These are phyloP conservation scores for Etheostoma perlongum DNA, from an alignment of 2,797 vertebrate genomes.

Conservation along the genomic window DNA sequence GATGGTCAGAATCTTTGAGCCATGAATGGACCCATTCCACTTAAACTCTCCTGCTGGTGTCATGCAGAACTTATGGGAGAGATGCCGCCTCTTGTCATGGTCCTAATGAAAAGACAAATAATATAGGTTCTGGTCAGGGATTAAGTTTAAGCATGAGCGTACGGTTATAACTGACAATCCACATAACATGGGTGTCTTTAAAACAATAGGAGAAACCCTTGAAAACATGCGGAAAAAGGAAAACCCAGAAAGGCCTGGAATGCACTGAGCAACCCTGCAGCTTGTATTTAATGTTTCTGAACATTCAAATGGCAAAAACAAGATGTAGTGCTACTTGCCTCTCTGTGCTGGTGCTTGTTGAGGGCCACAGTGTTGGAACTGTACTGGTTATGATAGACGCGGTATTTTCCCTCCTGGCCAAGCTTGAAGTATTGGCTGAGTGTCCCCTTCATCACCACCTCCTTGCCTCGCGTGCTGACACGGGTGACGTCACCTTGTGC, in stretches of 20 bases:
- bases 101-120: slow-evolving; percentile 83
- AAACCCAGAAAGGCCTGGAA: neutral
- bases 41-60: slow-evolving; percentile 97
- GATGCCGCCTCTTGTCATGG: slow-evolving; percentile 97
- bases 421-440: slow-evolving; percentile 93
- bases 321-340: slow-evolving; percentile 67
- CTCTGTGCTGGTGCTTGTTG: slow-evolving; percentile 99
- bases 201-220: neutral
- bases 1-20: slow-evolving; percentile 94
- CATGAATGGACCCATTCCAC: slow-evolving; percentile 98
- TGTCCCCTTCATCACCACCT: slow-evolving; percentile 92
- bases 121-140: neutral
- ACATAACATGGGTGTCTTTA: neutral
- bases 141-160: neutral
- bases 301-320: neutral
- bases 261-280: neutral
- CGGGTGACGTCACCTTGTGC: slow-evolving; percentile 94
- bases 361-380: slow-evolving; percentile 94
- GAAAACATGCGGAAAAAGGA: neutral
- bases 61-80: slow-evolving; percentile 98
- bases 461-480: slow-evolving; percentile 89
- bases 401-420: slow-evolving; percentile 97
- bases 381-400: slow-evolving; percentile 98
- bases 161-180: neutral
- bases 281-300: slow-evolving; percentile 2